Evolutionary conservation across 1,140 invertebrate genomes (phyloP).

Genomic region (honey bee (Apis mellifera)): Amel_HAv3.1 CM009944.2:8587501-8588000

Average conservation of each 20-base stretch:
- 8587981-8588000: too few relatives aligned
- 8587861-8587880: constrained; percentile 6
- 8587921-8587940: constrained; percentile 6
- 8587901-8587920: constrained; percentile 1
- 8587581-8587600: neutral
- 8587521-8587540: neutral
- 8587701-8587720: too few relatives aligned
- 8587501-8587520: neutral
- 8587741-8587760: too few relatives aligned
- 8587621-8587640: too few relatives aligned
- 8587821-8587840: constrained; percentile 41
- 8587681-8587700: too few relatives aligned
- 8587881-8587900: neutral
- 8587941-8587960: neutral
- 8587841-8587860: constrained; percentile 21
- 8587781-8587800: neutral
- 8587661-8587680: too few relatives aligned
- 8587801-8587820: constrained; percentile 13
- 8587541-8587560: neutral
- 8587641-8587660: too few relatives aligned
- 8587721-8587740: too few relatives aligned
- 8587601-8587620: too few relatives aligned
- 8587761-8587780: neutral
- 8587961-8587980: neutral
- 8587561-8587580: neutral